Evolutionary conservation across 2,888 invertebrate genomes (phyloP).

Genomic region (Tetramorium bicarinatum): DNA sequence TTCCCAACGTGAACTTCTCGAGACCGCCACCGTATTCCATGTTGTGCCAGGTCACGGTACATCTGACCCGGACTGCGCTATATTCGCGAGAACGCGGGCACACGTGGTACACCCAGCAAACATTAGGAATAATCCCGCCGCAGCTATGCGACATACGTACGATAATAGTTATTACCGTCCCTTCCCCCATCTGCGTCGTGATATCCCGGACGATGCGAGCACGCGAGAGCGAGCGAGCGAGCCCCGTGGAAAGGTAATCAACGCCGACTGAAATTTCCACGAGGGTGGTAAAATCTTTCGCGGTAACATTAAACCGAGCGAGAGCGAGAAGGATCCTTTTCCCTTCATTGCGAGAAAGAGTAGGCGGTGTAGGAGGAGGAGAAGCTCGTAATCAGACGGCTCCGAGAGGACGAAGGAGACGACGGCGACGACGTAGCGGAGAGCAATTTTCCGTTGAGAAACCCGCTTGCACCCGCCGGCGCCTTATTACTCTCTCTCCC

Average conservation of each 20-base stretch:
- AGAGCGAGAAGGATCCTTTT: slow-evolving; percentile 53
- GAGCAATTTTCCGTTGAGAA: slow-evolving; percentile 58
- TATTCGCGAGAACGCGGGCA: slow-evolving; percentile 19
- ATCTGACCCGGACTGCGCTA: slow-evolving; percentile 25
- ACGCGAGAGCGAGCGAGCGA: slow-evolving; percentile 15
- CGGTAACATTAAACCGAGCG: slow-evolving; percentile 60
- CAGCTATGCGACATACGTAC: slow-evolving; percentile 51
- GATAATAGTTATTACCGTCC: slow-evolving; percentile 49
- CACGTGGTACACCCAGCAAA: neutral
- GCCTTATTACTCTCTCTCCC: slow-evolving; percentile 30
- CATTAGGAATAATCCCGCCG: slow-evolving; percentile 49
- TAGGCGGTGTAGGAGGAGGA: neutral
- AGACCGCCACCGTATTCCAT: neutral
- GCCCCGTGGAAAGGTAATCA: slow-evolving; percentile 50
- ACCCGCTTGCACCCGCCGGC: slow-evolving; percentile 36
- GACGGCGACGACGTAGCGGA: slow-evolving; percentile 49
- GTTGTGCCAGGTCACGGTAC: slow-evolving; percentile 19
- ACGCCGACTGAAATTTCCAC: slow-evolving; percentile 54
- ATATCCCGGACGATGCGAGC: slow-evolving; percentile 41
- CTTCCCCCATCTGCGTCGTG: slow-evolving; percentile 9
- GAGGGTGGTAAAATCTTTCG: slow-evolving; percentile 60
- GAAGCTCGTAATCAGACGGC: slow-evolving; percentile 59
- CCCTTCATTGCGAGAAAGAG: slow-evolving; percentile 45
- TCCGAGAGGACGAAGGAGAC: slow-evolving; percentile 51
- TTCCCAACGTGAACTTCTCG: slow-evolving; percentile 7